Evolutionary conservation across 2,113 vertebrate genomes (phyloP).

Genomic region (Spea bombifrons): DNA sequence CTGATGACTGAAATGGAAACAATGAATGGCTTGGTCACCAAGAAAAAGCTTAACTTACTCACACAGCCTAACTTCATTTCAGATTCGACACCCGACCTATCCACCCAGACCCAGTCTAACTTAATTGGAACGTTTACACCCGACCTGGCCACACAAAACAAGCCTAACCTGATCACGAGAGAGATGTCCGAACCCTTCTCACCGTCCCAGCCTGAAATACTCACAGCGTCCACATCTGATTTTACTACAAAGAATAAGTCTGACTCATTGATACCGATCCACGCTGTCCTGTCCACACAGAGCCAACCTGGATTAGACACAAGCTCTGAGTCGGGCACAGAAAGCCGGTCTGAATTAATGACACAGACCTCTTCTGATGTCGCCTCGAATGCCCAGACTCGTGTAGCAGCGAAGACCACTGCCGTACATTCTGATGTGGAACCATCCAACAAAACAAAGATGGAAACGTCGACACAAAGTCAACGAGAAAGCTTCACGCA

Average conservation of each 20-base stretch:
- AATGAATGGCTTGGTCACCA: background rate
- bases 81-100: background rate
- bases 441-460: background rate
- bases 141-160: background rate
- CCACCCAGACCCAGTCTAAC: background rate
- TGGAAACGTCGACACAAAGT: background rate
- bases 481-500: background rate
- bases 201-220: background rate
- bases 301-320: background rate
- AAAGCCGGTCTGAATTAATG: background rate
- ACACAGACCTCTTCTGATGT: background rate
- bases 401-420: background rate
- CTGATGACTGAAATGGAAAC: background rate
- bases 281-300: background rate
- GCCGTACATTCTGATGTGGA: background rate
- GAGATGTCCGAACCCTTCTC: too few species aligned
- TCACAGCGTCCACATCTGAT: background rate
- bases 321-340: background rate
- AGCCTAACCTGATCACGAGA: background rate
- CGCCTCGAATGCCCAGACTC: background rate
- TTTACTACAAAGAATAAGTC: background rate
- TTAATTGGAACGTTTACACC: background rate
- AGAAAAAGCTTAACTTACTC: background rate
- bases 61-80: background rate
- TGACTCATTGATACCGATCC: background rate